A percentile compares a stretch with the other conserved stretches of the same genome.
Evolutionary conservation across 2,113 vertebrate genomes (phyloP).

Genomic region (Phyllopteryx taeniolatus): DNA sequence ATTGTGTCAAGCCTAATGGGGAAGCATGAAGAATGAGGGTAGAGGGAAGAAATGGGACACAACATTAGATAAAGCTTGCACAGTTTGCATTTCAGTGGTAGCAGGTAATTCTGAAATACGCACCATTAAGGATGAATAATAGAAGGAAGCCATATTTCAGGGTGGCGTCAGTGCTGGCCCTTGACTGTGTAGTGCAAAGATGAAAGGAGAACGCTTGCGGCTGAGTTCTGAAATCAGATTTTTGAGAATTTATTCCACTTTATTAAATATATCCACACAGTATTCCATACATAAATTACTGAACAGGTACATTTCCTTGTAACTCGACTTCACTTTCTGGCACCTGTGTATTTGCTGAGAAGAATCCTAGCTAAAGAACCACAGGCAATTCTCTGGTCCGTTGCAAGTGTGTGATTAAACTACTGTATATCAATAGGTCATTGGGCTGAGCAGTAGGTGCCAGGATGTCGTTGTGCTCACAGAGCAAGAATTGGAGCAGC

Average conservation of each 20-base stretch:
- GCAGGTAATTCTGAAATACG: conserved; percentile 43
- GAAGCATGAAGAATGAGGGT: conserved; percentile 5
- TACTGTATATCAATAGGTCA: conserved; percentile 22
- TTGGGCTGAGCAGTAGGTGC: conserved; percentile 38
- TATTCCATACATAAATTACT: conserved; percentile 1
- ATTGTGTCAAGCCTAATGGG: conserved; percentile 19
- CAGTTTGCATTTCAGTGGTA: conserved; percentile 33
- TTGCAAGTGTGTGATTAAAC: too few relatives aligned
- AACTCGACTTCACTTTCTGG: neutral
- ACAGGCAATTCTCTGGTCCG: conserved; percentile 10
- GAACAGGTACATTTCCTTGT: neutral
- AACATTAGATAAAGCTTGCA: conserved; percentile 14
- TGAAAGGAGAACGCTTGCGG: conserved; percentile 29
- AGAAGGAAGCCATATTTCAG: conserved; percentile 28
- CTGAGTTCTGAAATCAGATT: conserved; percentile 20
- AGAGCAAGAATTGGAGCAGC: conserved; percentile 31
- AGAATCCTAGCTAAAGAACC: conserved; percentile 15
- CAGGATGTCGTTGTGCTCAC: conserved; percentile 26
- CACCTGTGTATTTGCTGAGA: neutral
- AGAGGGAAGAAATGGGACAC: conserved; percentile 23
- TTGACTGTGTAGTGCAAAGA: conserved; percentile 12
- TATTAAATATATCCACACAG: conserved; percentile 11
- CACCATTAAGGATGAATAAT: conserved; percentile 47
- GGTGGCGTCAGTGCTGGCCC: conserved; percentile 6
- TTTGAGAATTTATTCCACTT: conserved; percentile 11